A percentile compares a stretch with the other conserved stretches of the same genome.
Evolutionary conservation across 2,113 vertebrate genomes (phyloP).

Genomic region (Poecilia latipinna): DNA sequence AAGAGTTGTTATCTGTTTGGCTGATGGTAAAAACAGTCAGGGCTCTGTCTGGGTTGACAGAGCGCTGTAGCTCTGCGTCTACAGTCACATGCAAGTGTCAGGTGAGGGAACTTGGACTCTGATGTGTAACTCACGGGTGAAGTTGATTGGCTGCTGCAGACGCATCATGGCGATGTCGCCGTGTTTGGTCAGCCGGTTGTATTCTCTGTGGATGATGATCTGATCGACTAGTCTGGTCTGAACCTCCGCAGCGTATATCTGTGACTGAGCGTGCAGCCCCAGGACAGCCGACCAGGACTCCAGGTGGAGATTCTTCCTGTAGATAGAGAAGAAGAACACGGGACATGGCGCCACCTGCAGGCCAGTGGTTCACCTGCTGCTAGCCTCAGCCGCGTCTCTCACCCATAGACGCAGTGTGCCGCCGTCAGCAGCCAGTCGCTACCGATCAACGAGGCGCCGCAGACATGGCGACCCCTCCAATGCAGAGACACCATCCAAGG

Average conservation of each 20-base stretch:
- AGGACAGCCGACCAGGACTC: slow-evolving; percentile 82
- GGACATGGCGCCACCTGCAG: neutral
- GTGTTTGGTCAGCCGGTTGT: slow-evolving; percentile 84
- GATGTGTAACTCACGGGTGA: slow-evolving; percentile 79
- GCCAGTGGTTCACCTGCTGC: neutral
- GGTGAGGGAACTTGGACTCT: neutral
- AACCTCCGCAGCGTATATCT: slow-evolving; percentile 60
- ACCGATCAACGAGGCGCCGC: slow-evolving; percentile 87
- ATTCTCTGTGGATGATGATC: slow-evolving; percentile 86
- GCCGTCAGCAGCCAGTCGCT: slow-evolving; percentile 90
- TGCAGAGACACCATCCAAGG: slow-evolving; percentile 89
- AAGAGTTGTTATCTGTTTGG: too few relatives aligned
- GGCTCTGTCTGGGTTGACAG: too few relatives aligned
- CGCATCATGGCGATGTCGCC: slow-evolving; percentile 91
- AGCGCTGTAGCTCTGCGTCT: neutral
- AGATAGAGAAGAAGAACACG: neutral
- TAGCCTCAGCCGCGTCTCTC: slow-evolving; percentile 29
- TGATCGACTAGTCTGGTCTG: slow-evolving; percentile 75
- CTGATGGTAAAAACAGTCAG: too few relatives aligned
- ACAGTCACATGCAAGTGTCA: neutral
- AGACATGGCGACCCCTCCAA: slow-evolving; percentile 71
- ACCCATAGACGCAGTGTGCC: slow-evolving; percentile 94
- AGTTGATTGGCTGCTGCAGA: slow-evolving; percentile 82
- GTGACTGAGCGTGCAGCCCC: slow-evolving; percentile 80
- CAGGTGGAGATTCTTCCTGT: slow-evolving; percentile 85